A percentile compares a stretch with the other conserved stretches of the same genome.
Conservation (phyloP, 2,888 invertebrate species). For the Macrosoma leucophasiata region DNA sequence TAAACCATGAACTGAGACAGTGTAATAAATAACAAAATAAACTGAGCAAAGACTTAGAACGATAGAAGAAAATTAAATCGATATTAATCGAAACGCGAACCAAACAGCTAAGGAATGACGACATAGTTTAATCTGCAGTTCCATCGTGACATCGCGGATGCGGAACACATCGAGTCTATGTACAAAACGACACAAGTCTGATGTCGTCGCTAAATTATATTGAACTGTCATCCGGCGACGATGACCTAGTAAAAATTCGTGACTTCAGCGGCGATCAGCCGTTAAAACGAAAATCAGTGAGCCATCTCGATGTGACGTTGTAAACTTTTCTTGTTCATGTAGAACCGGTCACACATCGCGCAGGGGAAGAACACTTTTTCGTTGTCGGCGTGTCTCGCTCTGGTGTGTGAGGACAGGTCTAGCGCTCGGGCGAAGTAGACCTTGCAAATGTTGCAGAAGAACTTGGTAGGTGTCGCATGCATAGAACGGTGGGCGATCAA, state of each 20-base stretch:
- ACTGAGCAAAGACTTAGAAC: conserved; percentile 56
- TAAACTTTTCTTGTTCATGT: conserved; percentile 72
- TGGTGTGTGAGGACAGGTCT: conserved; percentile 64
- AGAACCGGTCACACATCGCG: conserved; percentile 75
- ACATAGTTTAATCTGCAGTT: conserved; percentile 30
- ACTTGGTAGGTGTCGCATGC: conserved; percentile 68
- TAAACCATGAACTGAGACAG: conserved; percentile 39
- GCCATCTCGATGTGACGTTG: conserved; percentile 72
- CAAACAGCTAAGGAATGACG: conserved; percentile 46
- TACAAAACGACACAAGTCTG: too few species aligned
- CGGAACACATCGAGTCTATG: too few species aligned
- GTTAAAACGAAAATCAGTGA: conserved; percentile 57
- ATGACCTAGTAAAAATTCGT: too few species aligned
- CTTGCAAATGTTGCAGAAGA: conserved; percentile 77
- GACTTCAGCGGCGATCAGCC: too few species aligned
- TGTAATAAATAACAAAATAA: conserved; percentile 58
- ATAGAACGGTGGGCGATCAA: conserved; percentile 73
- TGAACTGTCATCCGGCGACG: too few species aligned
- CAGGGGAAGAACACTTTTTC: conserved; percentile 75
- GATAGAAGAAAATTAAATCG: conserved; percentile 32
- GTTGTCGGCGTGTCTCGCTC: conserved; percentile 67
- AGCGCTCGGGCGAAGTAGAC: conserved; percentile 65
- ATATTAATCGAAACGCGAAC: conserved; percentile 33
- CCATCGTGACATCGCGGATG: conserved; percentile 24
- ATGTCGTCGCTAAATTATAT: too few species aligned